These are phyloP conservation scores for Toxostoma redivivum DNA, from an alignment of 2,113 vertebrate genomes.

Conservation along the genomic window DNA sequence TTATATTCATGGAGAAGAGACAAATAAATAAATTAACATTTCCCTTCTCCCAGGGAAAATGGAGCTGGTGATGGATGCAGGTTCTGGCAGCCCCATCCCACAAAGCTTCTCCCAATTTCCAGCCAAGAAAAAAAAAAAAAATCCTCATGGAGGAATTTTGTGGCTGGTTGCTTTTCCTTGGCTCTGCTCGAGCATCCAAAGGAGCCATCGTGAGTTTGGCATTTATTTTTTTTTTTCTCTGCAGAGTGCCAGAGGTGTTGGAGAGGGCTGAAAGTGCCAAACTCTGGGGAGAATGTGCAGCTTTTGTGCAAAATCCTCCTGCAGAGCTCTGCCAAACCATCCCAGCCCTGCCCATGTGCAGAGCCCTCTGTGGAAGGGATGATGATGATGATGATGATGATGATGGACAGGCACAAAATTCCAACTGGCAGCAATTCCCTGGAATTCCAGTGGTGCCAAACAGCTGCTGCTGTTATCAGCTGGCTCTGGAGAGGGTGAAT, in stretches of 20 bases:
- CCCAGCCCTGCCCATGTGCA: fast-evolving
- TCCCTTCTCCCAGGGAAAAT: background rate
- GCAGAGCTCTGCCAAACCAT: background rate
- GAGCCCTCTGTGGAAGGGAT: background rate
- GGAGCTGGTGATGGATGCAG: background rate
- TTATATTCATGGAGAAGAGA: background rate
- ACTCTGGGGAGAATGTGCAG: background rate
- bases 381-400: background rate
- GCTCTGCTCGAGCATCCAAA: background rate
- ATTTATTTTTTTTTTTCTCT: background rate
- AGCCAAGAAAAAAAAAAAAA: background rate
- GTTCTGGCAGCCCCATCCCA: background rate
- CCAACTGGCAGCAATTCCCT: background rate
- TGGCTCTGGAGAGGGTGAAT: background rate
- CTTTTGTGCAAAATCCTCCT: background rate
- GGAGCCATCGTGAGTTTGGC: background rate
- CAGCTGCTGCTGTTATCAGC: background rate
- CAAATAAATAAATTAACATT: background rate
- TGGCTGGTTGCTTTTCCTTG: background rate
- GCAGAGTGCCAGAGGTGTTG: background rate
- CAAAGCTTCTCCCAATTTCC: background rate
- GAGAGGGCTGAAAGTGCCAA: background rate
- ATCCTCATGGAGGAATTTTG: background rate
- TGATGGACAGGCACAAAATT: background rate
- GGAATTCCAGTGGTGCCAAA: background rate